Base-by-base conservation (phyloP, 1,140 invertebrate species). In the Cyclargus thomasi region DNA sequence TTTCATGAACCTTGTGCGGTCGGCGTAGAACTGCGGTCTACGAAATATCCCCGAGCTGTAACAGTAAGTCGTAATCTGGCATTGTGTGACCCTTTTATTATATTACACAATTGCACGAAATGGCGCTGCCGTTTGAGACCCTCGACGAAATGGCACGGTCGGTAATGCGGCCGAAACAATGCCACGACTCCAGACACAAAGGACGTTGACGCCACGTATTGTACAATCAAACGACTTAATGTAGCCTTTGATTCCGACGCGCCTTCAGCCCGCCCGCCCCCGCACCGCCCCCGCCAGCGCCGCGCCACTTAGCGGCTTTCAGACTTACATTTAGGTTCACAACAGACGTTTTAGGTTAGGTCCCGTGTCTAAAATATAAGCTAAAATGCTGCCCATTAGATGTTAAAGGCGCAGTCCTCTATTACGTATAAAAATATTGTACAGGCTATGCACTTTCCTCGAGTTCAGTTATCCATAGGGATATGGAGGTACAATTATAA, bases 131-230 rank as follows among this genome's bases (percentile, higher is more conserved):
- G 75, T 82, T 79, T 81, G 82, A 80, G 80, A 81, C 81, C 80
- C 76, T 74, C 80, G 85, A 47, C 39, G 39, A 47, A 87, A 87
- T 87, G 85, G 84, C 73, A 75, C 77, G 74, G 78, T 72, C 75
- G 39, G 11, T 47, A 47, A 47, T 47, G 39, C 39, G 39, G 74
- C 68, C 75, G 77, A 81, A 85, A 87, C 85, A 87, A 87, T 83
- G 77, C 79, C 57, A 72, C 71, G 79, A 83, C 79, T 79, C 77
- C 74, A 78, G 75, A 74, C 82, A 85, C 78, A 85, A 82, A 83
- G 80, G 71, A 78, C 69, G 82, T 86, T 86, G 81, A 86, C 82
- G 35, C 53, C 65, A 67, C 67, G 65, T 67, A 67, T 67, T 59
- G 65, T 59, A 62, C 55, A 67, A 67, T 66, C 55, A 76, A 76